Evolutionary conservation across 92 coral and sea anemone genomes (phyloP), one percentile per base, ranked within the genome.

Genomic region (Blastomussa wellsi): DNA sequence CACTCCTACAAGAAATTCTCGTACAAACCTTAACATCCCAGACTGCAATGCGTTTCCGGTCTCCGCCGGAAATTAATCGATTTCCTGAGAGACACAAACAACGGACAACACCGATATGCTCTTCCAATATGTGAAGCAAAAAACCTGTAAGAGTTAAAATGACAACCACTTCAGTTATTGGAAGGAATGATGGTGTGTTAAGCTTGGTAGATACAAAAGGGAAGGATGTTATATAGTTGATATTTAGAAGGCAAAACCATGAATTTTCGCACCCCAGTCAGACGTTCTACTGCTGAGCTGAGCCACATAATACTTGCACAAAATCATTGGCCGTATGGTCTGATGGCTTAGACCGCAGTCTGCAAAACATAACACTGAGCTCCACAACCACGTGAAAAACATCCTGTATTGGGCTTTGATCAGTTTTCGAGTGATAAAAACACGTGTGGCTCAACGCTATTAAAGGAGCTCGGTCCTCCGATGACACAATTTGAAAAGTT

Each of bases 31-130:
- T 89, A 0, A 79, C 70, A 68, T 92, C 86, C 95, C 95, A 92
- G 72, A 92, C 80, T 0, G 87, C 92, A 42, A 92, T 89, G 82
- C 90, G 91, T 39, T 92, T 92, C 81, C 90, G 87, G 79, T 92
- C 95, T 62, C 95, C 95, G 48, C 95, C 95, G 42, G 95, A 92
- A 60, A 92, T 83, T 13, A 92, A 82, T 48, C 92, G 74, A 59
- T 82, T 82, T 29, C 87, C 86, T 32, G 82, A 55, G 69, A 92
- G 80, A 55, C 77, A 79, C 57, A 92, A 74, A 79, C 95, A 92
- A 35, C 95, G 81, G 8, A 92, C 95, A 16, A 92, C 90, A 28
- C 95, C 95, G 36, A 92, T 89, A 73, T 92, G 92, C 42, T 89
- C 92, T 26, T 86, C 48, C 44, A 92, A 44, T 13, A 90, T 92